Percentiles rank a stretch among this genome's conserved stretches.
Evolutionary conservation across 2,113 vertebrate genomes (phyloP).

Genomic region (Microcebus lehilahytsara): DNA sequence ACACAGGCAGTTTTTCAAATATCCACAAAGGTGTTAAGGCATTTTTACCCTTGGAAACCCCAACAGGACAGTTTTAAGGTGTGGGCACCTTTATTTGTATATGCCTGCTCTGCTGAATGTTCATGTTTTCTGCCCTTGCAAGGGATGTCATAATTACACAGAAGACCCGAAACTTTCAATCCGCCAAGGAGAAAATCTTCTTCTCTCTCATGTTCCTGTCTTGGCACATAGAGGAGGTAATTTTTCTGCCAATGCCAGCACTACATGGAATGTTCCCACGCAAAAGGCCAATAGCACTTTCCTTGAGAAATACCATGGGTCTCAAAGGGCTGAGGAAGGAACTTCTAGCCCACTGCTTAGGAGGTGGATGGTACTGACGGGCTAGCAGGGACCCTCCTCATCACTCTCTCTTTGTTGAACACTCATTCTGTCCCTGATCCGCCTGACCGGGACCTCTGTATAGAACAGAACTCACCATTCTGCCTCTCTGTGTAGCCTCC

Average conservation of each 20-base stretch:
- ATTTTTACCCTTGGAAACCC: background rate
- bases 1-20: background rate
- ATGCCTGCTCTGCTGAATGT: background rate
- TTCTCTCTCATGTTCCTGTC: background rate
- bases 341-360: background rate
- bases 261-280: background rate
- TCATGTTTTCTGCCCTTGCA: background rate
- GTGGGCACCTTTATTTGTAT: background rate
- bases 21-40: background rate
- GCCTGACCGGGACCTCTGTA: background rate
- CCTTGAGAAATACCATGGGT: background rate
- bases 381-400: no score
- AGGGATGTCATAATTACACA: background rate
- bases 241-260: background rate
- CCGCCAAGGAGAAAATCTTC: background rate
- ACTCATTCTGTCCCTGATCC: background rate
- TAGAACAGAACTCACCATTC: background rate
- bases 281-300: background rate
- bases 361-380: background rate
- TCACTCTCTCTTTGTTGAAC: background rate
- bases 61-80: background rate
- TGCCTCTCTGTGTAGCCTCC: background rate
- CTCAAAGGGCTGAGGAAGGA: background rate
- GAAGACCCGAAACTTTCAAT: background rate
- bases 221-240: background rate